These are phyloP conservation scores for Machimus atricapillus DNA, from an alignment of 2,888 invertebrate genomes.

Conservation along the genomic window DNA sequence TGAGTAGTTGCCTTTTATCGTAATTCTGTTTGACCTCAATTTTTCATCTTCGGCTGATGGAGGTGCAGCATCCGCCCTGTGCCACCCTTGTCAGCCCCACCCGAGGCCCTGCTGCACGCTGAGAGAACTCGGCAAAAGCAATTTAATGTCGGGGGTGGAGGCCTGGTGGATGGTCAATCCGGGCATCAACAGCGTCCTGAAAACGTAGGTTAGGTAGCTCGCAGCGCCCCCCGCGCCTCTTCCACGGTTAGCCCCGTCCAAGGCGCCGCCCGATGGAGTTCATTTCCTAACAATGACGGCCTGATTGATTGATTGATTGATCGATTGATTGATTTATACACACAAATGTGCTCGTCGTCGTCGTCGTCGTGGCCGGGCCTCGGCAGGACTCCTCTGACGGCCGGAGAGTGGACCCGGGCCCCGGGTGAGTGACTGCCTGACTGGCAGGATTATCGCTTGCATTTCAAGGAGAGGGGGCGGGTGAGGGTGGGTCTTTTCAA, in stretches of 20 bases:
- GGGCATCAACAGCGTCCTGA: neutral
- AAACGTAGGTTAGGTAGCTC: neutral
- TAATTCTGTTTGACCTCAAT: slow-evolving; percentile 38
- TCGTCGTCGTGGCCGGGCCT: neutral
- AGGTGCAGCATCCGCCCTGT: slow-evolving; percentile 1
- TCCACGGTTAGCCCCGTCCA: neutral
- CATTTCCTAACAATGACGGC: slow-evolving; percentile 26
- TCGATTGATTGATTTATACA: slow-evolving; percentile 35
- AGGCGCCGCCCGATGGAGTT: neutral
- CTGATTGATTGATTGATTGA: slow-evolving; percentile 36
- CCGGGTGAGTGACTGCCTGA: slow-evolving; percentile 22
- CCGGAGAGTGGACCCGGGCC: neutral
- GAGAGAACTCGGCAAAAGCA: neutral
- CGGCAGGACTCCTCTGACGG: neutral
- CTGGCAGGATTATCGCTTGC: slow-evolving; percentile 32
- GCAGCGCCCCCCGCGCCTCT: neutral
- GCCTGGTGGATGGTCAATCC: neutral
- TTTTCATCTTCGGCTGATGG: slow-evolving; percentile 34
- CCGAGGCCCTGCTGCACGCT: neutral
- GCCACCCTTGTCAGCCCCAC: neutral
- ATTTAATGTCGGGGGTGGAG: neutral
- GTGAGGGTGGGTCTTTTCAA: neutral
- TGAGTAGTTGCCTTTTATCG: slow-evolving; percentile 33
- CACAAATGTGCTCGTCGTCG: slow-evolving; percentile 17
- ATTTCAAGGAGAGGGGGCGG: neutral